Evolutionary conservation across 64 coral and sea anemone species (phyloP).

Genomic region (Platygyra sinensis): DNA sequence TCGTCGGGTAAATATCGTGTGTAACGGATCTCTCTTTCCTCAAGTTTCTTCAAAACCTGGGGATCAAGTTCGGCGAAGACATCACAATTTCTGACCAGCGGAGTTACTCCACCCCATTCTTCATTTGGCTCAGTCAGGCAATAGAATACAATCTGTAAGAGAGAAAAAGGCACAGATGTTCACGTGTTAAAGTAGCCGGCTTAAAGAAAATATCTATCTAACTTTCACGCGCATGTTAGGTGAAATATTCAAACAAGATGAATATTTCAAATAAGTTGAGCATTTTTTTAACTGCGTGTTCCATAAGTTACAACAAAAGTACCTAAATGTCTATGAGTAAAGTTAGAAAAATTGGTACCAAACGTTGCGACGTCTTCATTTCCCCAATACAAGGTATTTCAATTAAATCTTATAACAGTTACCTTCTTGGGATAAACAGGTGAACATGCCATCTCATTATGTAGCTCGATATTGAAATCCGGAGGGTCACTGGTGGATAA

Average conservation of each 20-base stretch:
- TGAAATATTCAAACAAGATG: no score
- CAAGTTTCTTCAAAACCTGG: slow-evolving; percentile 55
- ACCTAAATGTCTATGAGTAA: no score
- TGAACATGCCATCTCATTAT: slow-evolving; percentile 95
- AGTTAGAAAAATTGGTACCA: no score
- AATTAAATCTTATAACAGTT: background rate
- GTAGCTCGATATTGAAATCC: slow-evolving; percentile 76
- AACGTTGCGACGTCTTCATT: no score
- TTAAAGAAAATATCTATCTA: background rate
- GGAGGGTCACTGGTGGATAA: slow-evolving; percentile 72
- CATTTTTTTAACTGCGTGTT: no score
- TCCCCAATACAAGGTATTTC: no score
- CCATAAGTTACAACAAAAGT: no score
- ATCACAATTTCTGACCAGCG: slow-evolving; percentile 73
- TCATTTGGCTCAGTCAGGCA: slow-evolving; percentile 62
- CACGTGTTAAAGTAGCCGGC: background rate
- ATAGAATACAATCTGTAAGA: slow-evolving; percentile 71
- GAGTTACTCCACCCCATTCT: slow-evolving; percentile 75
- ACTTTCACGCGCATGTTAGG: background rate
- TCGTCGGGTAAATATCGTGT: slow-evolving; percentile 55
- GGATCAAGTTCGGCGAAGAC: slow-evolving; percentile 69
- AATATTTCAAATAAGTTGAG: no score
- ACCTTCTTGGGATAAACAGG: slow-evolving; percentile 76
- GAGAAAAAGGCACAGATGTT: background rate
- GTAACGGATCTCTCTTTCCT: slow-evolving; percentile 82